These are phyloP conservation scores for Engraulis encrasicolus DNA, from an alignment of 2,113 vertebrate species.

Conservation along the genomic window DNA sequence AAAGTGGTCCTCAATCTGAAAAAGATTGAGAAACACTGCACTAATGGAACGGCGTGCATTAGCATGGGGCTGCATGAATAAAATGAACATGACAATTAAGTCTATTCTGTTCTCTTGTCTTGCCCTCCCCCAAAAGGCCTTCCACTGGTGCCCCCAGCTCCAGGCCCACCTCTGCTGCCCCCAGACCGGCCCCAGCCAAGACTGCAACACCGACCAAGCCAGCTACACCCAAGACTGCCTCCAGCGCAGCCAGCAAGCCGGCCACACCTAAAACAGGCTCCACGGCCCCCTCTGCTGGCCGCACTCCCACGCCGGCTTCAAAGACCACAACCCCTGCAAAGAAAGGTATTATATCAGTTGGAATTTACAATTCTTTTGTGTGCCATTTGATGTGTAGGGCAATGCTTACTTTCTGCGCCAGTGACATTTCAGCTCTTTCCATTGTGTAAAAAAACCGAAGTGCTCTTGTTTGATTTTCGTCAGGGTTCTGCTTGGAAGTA, in stretches of 20 bases:
- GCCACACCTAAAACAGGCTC: conserved; percentile 65
- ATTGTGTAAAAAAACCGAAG: no score
- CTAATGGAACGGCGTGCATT: no score
- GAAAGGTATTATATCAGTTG: conserved; percentile 77
- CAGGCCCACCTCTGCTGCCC: conserved; percentile 64
- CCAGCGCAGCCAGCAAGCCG: conserved; percentile 52
- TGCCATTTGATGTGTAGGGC: no score
- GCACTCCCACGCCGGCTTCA: conserved; percentile 59
- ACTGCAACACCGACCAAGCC: conserved; percentile 43
- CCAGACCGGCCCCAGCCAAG: conserved; percentile 55
- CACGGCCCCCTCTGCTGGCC: conserved; percentile 73
- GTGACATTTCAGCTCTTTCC: no score
- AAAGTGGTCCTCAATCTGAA: no score
- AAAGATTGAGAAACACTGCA: no score
- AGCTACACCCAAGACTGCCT: conserved; percentile 49
- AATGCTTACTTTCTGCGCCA: background rate
- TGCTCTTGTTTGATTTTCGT: no score
- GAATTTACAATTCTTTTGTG: no score
- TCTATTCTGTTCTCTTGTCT: conserved; percentile 32
- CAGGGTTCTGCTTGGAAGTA: no score
- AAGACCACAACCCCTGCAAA: conserved; percentile 68
- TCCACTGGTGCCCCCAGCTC: conserved; percentile 52
- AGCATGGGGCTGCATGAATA: no score
- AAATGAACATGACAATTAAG: no score
- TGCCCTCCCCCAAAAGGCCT: conserved; percentile 60